A percentile compares a stretch with the other conserved stretches of the same genome.
These are phyloP conservation scores for Sebastes ruberrimus DNA, from an alignment of 2,797 vertebrate species.

Conservation along the genomic window DNA sequence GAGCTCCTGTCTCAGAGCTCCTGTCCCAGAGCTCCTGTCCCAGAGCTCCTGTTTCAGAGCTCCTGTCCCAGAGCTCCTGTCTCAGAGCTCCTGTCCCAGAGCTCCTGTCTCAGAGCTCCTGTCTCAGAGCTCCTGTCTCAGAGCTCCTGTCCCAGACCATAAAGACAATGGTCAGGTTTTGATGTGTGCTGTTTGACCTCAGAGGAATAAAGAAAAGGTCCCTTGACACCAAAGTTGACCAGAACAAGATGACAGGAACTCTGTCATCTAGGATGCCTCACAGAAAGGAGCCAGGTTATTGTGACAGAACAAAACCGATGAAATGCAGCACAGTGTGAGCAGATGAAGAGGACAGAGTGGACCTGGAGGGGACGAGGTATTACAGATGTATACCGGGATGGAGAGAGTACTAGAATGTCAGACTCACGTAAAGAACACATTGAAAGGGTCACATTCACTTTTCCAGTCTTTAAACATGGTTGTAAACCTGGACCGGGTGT, in stretches of 20 bases:
- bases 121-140: no score
- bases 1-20: no score
- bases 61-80: neutral
- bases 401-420: neutral
- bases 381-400: neutral
- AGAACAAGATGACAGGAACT: neutral
- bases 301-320: neutral
- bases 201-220: neutral
- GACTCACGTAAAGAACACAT: no score
- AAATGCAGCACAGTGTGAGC: neutral
- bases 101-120: no score
- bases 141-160: neutral
- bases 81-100: neutral
- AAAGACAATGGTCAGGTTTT: conserved; percentile 14
- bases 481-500: no score
- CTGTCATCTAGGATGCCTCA: neutral
- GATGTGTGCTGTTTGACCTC: neutral
- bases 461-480: no score
- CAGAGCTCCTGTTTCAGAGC: no score
- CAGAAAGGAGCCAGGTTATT: neutral
- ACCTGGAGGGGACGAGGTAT: no score
- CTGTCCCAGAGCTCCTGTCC: neutral
- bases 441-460: no score
- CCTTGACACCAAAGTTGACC: neutral
- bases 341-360: neutral